phyloP scores from a whole-genome alignment of 64 coral and sea anemone species.

The Trachythela sp. region DNA sequence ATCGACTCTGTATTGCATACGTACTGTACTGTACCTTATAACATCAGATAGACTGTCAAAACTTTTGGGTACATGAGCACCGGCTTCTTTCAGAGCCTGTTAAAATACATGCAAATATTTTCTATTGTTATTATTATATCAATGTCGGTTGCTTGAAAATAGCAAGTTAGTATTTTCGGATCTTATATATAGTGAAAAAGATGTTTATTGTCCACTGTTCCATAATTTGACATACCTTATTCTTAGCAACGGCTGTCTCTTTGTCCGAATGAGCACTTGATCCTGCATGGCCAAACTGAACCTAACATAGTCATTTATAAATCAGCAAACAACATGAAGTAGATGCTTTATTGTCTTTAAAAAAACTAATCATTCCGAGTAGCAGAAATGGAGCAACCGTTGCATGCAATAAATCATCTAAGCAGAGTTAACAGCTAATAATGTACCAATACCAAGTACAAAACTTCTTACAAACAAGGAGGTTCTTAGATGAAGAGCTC shows the following conservation, averaged over 20 bases:
- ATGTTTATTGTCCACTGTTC: no score
- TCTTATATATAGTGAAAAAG: no score
- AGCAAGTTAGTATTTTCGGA: no score
- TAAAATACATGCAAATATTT: not conserved
- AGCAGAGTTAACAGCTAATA: no score
- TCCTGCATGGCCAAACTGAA: slow-evolving; percentile 97
- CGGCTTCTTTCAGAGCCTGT: not conserved
- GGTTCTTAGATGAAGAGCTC: no score
- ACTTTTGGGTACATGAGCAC: not conserved
- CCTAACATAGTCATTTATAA: slow-evolving; percentile 37
- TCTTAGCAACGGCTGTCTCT: slow-evolving; percentile 94
- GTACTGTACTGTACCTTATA: not conserved
- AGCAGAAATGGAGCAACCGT: no score
- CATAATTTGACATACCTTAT: slow-evolving; percentile 47
- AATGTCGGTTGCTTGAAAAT: no score
- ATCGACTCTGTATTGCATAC: not conserved
- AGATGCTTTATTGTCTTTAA: not conserved
- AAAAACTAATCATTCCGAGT: not conserved
- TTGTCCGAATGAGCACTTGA: slow-evolving; percentile 85
- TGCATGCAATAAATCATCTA: no score
- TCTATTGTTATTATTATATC: no score
- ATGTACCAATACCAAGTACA: no score
- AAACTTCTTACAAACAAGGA: no score
- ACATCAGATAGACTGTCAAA: slow-evolving; percentile 7
- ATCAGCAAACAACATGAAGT: not conserved